phyloP scores from a whole-genome alignment of 2,113 vertebrate genomes.

The Cryptomyrus ogoouensis region DNA sequence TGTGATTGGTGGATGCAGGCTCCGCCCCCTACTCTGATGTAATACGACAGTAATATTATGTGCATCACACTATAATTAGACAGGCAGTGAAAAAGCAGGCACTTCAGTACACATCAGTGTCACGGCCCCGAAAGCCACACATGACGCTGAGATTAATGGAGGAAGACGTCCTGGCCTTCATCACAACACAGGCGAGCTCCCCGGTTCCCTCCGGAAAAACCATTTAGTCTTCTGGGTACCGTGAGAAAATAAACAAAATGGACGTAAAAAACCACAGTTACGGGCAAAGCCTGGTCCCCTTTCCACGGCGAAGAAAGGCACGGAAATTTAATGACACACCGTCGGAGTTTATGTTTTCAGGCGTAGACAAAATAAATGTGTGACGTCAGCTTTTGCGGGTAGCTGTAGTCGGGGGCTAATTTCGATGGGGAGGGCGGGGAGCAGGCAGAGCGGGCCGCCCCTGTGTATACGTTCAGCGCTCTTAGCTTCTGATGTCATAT shows the following conservation, averaged over 20 bases:
- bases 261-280: not conserved
- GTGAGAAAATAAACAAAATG: slow-evolving; percentile 24
- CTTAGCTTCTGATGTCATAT: slow-evolving; percentile 58
- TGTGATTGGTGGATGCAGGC: not conserved
- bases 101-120: not conserved
- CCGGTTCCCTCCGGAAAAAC: slow-evolving; percentile 1
- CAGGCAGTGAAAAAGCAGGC: not conserved
- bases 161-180: slow-evolving; percentile 17
- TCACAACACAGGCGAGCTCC: not conserved
- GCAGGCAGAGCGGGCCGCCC: slow-evolving; percentile 8
- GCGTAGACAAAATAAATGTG: slow-evolving; percentile 57
- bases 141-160: not conserved
- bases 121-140: not conserved
- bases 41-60: not conserved
- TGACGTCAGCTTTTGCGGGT: slow-evolving; percentile 40
- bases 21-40: not conserved
- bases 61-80: not conserved
- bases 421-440: slow-evolving; percentile 37
- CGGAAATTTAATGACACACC: slow-evolving; percentile 51
- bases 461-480: slow-evolving; percentile 53
- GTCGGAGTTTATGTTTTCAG: slow-evolving; percentile 61
- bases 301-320: slow-evolving; percentile 31
- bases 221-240: slow-evolving; percentile 22
- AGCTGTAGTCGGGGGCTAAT: slow-evolving; percentile 34
- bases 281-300: not conserved